Evolutionary conservation across 2,113 vertebrate genomes (phyloP).

Genomic region (Chaetops frenatus): DNA sequence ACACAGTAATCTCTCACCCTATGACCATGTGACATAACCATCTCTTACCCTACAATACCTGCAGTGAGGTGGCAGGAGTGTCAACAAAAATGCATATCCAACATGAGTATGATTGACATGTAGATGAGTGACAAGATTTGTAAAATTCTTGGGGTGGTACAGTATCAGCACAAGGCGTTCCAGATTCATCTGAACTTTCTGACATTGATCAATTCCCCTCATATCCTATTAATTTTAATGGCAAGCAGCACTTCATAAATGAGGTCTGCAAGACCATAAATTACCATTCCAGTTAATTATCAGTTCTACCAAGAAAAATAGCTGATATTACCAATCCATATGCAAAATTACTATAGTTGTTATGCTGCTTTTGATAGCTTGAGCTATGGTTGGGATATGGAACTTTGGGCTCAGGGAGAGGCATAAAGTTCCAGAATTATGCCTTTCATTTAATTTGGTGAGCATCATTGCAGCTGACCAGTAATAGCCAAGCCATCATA

Average conservation of each 20-base stretch:
- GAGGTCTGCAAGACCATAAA: neutral
- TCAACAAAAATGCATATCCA: neutral
- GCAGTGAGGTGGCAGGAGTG: neutral
- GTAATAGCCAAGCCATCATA: neutral
- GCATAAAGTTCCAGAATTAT: neutral
- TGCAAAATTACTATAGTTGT: neutral
- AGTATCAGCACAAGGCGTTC: neutral
- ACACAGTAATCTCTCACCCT: neutral
- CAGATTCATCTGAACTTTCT: neutral
- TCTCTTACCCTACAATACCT: neutral
- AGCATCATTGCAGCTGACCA: neutral
- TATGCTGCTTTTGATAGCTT: neutral
- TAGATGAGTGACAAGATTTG: neutral
- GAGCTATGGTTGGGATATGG: fast-evolving
- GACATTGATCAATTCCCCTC: neutral
- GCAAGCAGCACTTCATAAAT: neutral
- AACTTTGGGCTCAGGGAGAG: neutral
- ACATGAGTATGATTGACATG: neutral
- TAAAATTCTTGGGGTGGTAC: neutral
- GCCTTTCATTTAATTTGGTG: neutral
- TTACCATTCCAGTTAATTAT: neutral
- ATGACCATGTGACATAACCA: neutral
- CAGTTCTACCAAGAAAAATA: neutral
- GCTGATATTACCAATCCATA: neutral
- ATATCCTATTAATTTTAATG: neutral